Base-by-base conservation (phyloP, 2,797 vertebrate genomes). In the Triplophysa bombifrons region DNA sequence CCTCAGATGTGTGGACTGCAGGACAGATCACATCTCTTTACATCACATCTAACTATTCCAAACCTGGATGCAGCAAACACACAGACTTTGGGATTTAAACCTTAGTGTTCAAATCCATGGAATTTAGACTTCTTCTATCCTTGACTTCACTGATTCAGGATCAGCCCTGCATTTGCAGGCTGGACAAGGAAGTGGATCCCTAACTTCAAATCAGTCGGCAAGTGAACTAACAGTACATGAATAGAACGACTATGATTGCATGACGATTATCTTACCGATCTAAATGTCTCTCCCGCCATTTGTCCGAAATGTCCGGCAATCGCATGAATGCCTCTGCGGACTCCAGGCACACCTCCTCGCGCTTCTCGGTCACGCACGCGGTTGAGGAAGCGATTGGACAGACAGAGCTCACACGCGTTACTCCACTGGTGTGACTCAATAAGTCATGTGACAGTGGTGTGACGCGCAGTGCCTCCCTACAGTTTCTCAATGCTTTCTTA, bases 241-340 rank as follows among this genome's bases (percentile, higher is more conserved):
- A n/a, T 19, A 65, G 9, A 19, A 30, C 34, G 17, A 11, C 8
- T 12, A n/a, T 11, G 3, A 1, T 55, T 55, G 8, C 34, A 5
- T 0, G 16, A 34, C 69, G 16, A 78, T 48, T 17, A 25, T 14
- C 82, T 91, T 91, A 94, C 93, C 91, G 81, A 84, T 88, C 84
- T 86, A 12, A 80, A 83, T 11, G 88, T 84, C 27, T 88, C 88
- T 51, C 78, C 82, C 12, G 87, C 75, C 93, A 93, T 94, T 51
- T 50, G 11, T 48, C 53, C 69, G 38, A 1, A 22, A 60, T 30
- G 9, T 30, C 10, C 44, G 14, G 16, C n/a, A n/a, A 22, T n/a
- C 17, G 12, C 65, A 65, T 16, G 30, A 16, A 56, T 16, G 20
- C 46, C 38, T 69, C 17, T 55, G 19, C n/a, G 38, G 10, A 12